Conservation (phyloP, 1,140 invertebrate genomes). For the Maconellicoccus hirsutus region DNA sequence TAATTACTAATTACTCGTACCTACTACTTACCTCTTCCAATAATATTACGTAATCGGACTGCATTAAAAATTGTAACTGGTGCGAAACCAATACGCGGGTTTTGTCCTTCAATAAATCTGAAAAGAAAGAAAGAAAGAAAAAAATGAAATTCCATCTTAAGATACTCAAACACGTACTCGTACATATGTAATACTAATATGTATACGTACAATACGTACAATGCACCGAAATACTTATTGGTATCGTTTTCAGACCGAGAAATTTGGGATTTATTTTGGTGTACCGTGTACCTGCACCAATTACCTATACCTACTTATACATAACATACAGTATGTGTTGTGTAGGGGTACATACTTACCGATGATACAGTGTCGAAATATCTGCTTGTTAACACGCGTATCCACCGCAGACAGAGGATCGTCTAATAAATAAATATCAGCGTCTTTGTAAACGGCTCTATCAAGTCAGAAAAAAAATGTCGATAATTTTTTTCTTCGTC, state of each 20-base stretch:
- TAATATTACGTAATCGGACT: neutral
- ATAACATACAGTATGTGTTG: too few species aligned
- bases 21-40: neutral
- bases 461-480: too few species aligned
- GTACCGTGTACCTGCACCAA: too few species aligned
- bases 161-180: neutral
- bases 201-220: too few species aligned
- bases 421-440: slow-evolving; percentile 71
- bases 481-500: too few species aligned
- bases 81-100: slow-evolving; percentile 55
- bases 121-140: neutral
- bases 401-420: slow-evolving; percentile 73
- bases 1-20: too few species aligned
- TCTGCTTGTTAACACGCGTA: slow-evolving; percentile 51
- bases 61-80: slow-evolving; percentile 37
- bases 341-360: slow-evolving; percentile 13
- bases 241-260: too few species aligned
- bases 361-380: slow-evolving; percentile 56
- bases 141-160: too few species aligned
- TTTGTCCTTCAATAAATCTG: slow-evolving; percentile 42
- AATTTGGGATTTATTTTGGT: too few species aligned
- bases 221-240: too few species aligned
- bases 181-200: too few species aligned
- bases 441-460: slow-evolving; percentile 63
- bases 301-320: too few species aligned